Evolutionary conservation across 1,140 invertebrate species (phyloP), one percentile per base, ranked within the genome.

Genomic region (Nomia melanderi): DNA sequence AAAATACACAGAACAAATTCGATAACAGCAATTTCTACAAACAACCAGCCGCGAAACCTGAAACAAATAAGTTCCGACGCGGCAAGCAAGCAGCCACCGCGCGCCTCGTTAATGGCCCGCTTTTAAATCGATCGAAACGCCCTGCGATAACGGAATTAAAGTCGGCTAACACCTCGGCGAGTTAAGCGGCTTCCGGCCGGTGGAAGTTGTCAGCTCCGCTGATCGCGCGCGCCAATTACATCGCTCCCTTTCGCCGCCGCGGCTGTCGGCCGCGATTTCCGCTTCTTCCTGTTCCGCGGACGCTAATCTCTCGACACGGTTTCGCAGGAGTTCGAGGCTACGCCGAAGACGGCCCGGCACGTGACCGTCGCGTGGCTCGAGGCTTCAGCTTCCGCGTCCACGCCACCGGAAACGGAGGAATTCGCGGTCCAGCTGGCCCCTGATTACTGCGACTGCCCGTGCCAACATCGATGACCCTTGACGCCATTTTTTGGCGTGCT

Each of bases 341-440:
- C 88, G 25, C 84, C 90, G 11, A 89, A 86, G 59, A 79, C 72
- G 5, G 86, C 79, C 7, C 84, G 85, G 8, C 91, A 92, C 76
- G 89, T 91, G 20, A 85, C 65, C 1, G 69, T 89, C n/a, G 87
- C 82, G 1, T 92, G 91, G 90, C 7, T 92, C n/a, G 85, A 90
- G 1, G 78, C 69, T 17, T 77, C 78, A 0, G 83, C 78, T 11
- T n/a, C 66, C 1, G 50, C 29, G 1, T 84, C 82, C 2, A 78
- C 79, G 62, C 76, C 75, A 23, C 80, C 82, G 23, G 62, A 85
- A 1, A 23, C 71, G 8, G 54, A 69, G 8, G 53, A 50, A 0
- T 82, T 88, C 33, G 90, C 90, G 3, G 87, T 91, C 1, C 75
- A 69, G 39, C 53, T 91, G 20, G 44, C 50, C 3, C 77, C 71